Conservation (phyloP, 2,888 invertebrate species). For the Cepaea hortensis region DNA sequence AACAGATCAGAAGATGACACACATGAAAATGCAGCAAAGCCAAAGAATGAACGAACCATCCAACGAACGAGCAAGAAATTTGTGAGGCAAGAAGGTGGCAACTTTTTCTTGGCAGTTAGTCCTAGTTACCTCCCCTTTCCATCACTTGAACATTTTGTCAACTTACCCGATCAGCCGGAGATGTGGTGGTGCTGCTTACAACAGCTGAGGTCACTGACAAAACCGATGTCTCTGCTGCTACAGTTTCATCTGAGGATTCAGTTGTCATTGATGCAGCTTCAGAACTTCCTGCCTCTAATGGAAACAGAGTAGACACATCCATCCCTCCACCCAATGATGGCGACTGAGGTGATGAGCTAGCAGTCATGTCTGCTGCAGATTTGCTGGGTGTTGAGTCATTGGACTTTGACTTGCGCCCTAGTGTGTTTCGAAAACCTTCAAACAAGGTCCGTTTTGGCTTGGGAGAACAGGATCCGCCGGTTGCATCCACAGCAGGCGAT, state of each 20-base stretch:
- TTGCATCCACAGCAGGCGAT: constrained; percentile 39
- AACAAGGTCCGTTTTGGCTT: constrained; percentile 79
- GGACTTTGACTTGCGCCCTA: constrained; percentile 78
- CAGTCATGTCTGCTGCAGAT: background rate
- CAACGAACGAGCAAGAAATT: constrained; percentile 34
- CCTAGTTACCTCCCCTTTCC: constrained; percentile 48
- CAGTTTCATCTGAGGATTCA: constrained; percentile 36
- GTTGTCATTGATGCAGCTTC: constrained; percentile 25
- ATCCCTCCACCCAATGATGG: background rate
- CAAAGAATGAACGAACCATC: constrained; percentile 32
- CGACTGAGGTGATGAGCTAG: constrained; percentile 33
- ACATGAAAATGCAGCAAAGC: constrained; percentile 34
- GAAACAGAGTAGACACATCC: constrained; percentile 20
- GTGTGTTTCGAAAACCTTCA: constrained; percentile 82
- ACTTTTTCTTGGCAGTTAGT: constrained; percentile 24
- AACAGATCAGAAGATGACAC: constrained; percentile 38
- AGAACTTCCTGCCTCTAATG: constrained; percentile 25
- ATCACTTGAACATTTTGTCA: constrained; percentile 40
- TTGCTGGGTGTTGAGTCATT: constrained; percentile 21
- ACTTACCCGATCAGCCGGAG: constrained; percentile 48
- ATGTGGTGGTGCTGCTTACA: constrained; percentile 34
- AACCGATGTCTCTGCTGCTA: constrained; percentile 29
- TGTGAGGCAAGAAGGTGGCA: constrained; percentile 41
- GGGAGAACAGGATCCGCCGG: constrained; percentile 61
- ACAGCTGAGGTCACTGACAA: constrained; percentile 21